phyloP scores from a whole-genome alignment of 2,888 invertebrate species.

The Drosophila affinis region DNA sequence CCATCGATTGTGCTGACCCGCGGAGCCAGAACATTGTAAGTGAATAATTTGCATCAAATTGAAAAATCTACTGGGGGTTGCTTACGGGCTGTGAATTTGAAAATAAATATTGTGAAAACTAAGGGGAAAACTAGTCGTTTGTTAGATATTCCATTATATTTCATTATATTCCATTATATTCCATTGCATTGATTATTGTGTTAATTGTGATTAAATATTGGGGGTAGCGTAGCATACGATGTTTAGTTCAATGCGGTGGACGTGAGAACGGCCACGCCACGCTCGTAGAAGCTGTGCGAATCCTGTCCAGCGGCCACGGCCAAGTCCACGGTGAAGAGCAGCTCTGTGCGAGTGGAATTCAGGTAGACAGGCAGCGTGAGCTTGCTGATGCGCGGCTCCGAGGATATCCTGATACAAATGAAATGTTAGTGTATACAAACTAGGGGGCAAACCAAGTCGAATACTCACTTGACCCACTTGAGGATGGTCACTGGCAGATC shows the following conservation, averaged over 20 bases:
- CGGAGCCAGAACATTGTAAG: constrained; percentile 24
- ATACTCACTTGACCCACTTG: constrained; percentile 91
- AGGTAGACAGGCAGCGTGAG: constrained; percentile 98
- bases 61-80: constrained; percentile 35
- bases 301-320: constrained; percentile 95
- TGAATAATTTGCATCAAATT: neutral
- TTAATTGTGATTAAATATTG: neutral
- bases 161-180: neutral
- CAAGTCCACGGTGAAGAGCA: constrained; percentile 97
- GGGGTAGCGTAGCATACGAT: neutral
- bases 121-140: neutral
- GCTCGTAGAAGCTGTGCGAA: constrained; percentile 98
- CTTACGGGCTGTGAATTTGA: constrained; percentile 24
- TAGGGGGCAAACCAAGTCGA: neutral
- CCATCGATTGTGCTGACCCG: neutral
- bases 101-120: constrained; percentile 13
- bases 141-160: constrained; percentile 2
- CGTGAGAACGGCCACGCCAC: constrained; percentile 98
- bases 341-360: constrained; percentile 97
- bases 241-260: constrained; percentile 94
- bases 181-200: neutral
- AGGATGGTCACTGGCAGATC: constrained; percentile 95
- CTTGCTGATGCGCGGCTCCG: constrained; percentile 86
- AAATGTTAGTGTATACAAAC: neutral
- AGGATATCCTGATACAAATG: constrained; percentile 76